Conservation (phyloP, 2,113 vertebrate species). For the Acanthochromis polyacanthus region DNA sequence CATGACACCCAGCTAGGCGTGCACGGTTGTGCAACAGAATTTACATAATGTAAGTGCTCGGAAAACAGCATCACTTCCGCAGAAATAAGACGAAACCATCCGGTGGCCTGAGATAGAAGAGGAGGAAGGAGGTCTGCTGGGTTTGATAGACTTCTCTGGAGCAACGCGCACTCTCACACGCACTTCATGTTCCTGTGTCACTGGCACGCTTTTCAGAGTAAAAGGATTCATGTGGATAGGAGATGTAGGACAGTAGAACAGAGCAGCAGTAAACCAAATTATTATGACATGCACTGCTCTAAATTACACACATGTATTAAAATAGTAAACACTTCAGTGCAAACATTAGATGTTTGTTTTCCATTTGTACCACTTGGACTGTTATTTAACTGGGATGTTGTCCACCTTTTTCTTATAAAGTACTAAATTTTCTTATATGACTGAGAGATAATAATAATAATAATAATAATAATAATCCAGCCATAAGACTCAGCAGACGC, state of each 20-base stretch:
- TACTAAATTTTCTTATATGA: too few species aligned
- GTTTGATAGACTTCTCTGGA: conserved; percentile 45
- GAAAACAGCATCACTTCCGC: conserved; percentile 74
- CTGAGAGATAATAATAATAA: too few species aligned
- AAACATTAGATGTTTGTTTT: too few species aligned
- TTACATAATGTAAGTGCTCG: conserved; percentile 58
- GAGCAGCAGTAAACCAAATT: too few species aligned
- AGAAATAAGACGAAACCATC: conserved; percentile 63
- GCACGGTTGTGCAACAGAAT: conserved; percentile 54
- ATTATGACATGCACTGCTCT: neutral
- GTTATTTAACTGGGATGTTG: too few species aligned
- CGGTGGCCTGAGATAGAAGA: conserved; percentile 17
- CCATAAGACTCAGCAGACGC: too few species aligned
- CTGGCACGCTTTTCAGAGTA: conserved; percentile 61
- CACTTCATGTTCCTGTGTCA: conserved; percentile 31
- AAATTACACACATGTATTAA: neutral
- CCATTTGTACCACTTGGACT: too few species aligned
- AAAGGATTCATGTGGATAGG: neutral
- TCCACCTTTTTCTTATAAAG: too few species aligned
- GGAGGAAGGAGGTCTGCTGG: conserved; percentile 42
- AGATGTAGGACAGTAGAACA: too few species aligned
- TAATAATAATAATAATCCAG: too few species aligned
- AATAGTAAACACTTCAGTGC: too few species aligned
- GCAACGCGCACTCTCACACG: neutral
- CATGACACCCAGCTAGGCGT: conserved; percentile 37